Conservation (phyloP, 2,888 invertebrate genomes). For the Eremobia ochroleuca region DNA sequence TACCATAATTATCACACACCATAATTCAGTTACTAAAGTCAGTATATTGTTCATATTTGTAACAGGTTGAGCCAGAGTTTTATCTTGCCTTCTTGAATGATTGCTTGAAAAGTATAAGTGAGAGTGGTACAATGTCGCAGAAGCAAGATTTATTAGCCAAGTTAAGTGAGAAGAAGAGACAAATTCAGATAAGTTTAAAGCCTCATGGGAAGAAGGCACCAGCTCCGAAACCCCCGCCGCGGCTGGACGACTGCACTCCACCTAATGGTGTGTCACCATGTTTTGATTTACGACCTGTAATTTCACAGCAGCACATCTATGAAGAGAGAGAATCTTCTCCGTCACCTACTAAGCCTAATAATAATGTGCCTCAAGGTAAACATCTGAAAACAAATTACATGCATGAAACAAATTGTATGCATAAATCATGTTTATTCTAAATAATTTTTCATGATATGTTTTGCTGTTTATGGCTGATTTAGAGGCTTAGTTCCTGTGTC, state of each 20-base stretch:
- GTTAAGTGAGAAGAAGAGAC: conserved; percentile 92
- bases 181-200: conserved; percentile 86
- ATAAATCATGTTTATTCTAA: conserved; percentile 3
- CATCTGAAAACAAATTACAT: conserved; percentile 35
- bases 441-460: conserved; percentile 1
- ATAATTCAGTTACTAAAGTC: conserved; percentile 49
- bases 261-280: conserved; percentile 88
- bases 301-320: conserved; percentile 87
- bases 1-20: conserved; percentile 58
- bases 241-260: conserved; percentile 85
- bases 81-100: conserved; percentile 94
- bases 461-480: conserved; percentile 7
- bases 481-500: conserved; percentile 25
- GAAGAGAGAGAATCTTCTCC: conserved; percentile 82
- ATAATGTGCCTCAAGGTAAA: conserved; percentile 77
- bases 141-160: conserved; percentile 92
- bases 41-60: conserved; percentile 38
- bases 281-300: conserved; percentile 87
- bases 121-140: conserved; percentile 84
- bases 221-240: conserved; percentile 87
- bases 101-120: conserved; percentile 92
- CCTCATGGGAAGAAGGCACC: conserved; percentile 82
- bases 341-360: conserved; percentile 79
- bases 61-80: conserved; percentile 93
- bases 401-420: conserved; percentile 42